Percentiles rank a stretch among this genome's conserved stretches.
phyloP scores from a whole-genome alignment of 2,888 invertebrate genomes.

The Heliconius hortense region DNA sequence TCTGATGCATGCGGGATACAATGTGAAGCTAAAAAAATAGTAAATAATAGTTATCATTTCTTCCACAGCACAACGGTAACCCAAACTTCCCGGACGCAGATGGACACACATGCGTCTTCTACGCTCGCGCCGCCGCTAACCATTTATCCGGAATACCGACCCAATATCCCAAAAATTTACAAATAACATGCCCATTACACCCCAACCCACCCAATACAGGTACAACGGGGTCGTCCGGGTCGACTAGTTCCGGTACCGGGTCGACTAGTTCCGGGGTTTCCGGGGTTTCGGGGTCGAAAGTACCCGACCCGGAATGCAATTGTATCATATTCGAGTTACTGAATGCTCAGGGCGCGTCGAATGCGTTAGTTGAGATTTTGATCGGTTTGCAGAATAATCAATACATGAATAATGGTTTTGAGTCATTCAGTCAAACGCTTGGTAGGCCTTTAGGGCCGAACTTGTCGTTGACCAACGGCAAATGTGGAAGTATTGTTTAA shows the following conservation, averaged over 20 bases:
- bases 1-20: neutral
- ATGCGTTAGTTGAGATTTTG: constrained; percentile 72
- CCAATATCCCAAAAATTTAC: constrained; percentile 65
- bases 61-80: constrained; percentile 93
- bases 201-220: constrained; percentile 55
- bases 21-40: neutral
- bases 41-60: neutral
- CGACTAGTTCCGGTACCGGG: constrained; percentile 47
- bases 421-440: constrained; percentile 61
- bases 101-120: constrained; percentile 78
- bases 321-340: constrained; percentile 74
- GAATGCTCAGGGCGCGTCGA: constrained; percentile 72
- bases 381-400: constrained; percentile 76
- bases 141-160: constrained; percentile 73
- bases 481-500: constrained; percentile 75
- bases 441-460: constrained; percentile 64
- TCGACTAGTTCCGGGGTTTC: constrained; percentile 42
- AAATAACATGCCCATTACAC: constrained; percentile 72
- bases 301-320: constrained; percentile 73
- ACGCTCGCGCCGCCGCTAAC: constrained; percentile 78
- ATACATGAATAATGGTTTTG: constrained; percentile 69
- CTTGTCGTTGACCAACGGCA: constrained; percentile 71
- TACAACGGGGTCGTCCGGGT: constrained; percentile 47
- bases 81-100: constrained; percentile 91
- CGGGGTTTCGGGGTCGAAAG: constrained; percentile 49